Evolutionary conservation across 2,888 invertebrate genomes (phyloP).

Genomic region (Melipona bicolor): DNA sequence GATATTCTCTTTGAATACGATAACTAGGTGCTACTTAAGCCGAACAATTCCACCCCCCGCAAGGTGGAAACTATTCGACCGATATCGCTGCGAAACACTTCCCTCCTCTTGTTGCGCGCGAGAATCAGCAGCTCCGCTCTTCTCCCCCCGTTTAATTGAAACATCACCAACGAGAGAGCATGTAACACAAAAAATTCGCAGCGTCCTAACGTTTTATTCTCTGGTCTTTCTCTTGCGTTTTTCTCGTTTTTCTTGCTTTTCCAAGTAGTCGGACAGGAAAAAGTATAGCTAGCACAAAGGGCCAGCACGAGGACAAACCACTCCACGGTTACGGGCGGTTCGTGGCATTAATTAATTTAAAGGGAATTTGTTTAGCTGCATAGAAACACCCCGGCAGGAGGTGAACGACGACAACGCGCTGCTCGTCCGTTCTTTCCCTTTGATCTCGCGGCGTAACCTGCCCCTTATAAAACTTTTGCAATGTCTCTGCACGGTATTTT

Average conservation of each 20-base stretch:
- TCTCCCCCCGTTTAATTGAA: conserved; percentile 17
- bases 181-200: too few species aligned
- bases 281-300: neutral
- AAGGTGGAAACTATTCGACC: neutral
- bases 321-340: neutral
- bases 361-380: conserved; percentile 5
- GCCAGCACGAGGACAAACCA: neutral
- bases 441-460: conserved; percentile 15
- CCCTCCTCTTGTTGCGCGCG: neutral
- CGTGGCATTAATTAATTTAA: conserved; percentile 21
- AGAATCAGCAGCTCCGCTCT: neutral
- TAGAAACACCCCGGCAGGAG: neutral
- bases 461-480: conserved; percentile 2
- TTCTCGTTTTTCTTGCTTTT: too few species aligned
- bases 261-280: too few species aligned
- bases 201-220: too few species aligned
- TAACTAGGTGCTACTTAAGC: conserved; percentile 56
- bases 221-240: too few species aligned
- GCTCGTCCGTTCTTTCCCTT: neutral
- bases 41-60: conserved; percentile 28
- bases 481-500: neutral
- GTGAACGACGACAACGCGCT: neutral
- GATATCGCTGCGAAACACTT: neutral
- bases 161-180: neutral
- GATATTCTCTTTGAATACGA: conserved; percentile 52